These are phyloP conservation scores for Tenthredo amoena DNA, from an alignment of 2,888 invertebrate genomes.

Conservation along the genomic window DNA sequence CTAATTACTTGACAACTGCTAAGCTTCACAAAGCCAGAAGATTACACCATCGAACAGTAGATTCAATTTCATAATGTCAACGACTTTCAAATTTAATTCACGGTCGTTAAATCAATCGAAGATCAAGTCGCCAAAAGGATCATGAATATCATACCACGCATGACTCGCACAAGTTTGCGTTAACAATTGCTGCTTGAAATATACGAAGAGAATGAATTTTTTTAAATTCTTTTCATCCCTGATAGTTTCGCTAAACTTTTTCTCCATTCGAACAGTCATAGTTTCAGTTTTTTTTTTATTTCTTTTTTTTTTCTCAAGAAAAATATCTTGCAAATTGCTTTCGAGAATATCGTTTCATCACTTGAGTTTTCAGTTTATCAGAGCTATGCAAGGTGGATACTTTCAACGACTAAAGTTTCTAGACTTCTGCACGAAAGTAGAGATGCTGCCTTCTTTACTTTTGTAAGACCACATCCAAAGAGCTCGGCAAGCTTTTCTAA, in stretches of 20 bases:
- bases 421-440: neutral
- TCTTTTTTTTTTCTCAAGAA: neutral
- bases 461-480: constrained; percentile 3
- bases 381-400: constrained; percentile 9
- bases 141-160: neutral
- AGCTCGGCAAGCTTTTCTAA: constrained; percentile 15
- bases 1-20: constrained; percentile 38
- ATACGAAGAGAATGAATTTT: constrained; percentile 20
- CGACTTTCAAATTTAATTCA: neutral
- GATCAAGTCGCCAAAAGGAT: neutral
- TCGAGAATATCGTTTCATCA: constrained; percentile 14
- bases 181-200: neutral
- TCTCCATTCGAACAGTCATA: neutral
- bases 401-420: constrained; percentile 31
- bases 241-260: neutral
- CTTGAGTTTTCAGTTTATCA: constrained; percentile 34
- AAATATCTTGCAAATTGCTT: constrained; percentile 34
- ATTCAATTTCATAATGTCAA: constrained; percentile 13
- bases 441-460: neutral
- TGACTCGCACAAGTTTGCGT: neutral
- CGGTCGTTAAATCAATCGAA: neutral
- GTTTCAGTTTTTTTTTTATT: neutral
- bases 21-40: constrained; percentile 17
- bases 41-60: constrained; percentile 14
- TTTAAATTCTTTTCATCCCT: neutral